These are phyloP conservation scores for Eucera pruinosa DNA, from an alignment of 2,888 invertebrate species.

Conservation along the genomic window DNA sequence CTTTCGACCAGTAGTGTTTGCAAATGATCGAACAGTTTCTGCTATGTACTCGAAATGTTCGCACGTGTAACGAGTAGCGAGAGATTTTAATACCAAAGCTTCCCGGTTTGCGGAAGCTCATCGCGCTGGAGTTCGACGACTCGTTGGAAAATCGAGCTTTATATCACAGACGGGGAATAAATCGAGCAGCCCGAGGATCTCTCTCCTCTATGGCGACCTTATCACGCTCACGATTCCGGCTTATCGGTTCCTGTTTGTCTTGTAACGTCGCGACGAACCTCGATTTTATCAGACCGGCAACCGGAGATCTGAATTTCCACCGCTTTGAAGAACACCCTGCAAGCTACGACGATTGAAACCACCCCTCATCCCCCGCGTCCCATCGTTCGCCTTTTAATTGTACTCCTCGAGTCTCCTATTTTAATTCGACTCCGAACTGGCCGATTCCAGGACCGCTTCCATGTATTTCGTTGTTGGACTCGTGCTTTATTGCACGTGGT, in stretches of 20 bases:
- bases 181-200: slow-evolving; percentile 56
- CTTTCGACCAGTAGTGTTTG: too few species aligned
- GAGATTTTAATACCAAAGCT: slow-evolving; percentile 13
- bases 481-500: background rate
- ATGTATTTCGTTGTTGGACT: background rate
- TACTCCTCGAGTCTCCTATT: background rate
- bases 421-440: background rate
- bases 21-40: background rate
- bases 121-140: slow-evolving; percentile 39
- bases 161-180: slow-evolving; percentile 60
- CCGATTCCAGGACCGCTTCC: background rate
- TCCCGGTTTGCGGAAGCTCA: background rate
- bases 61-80: background rate
- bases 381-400: slow-evolving; percentile 2
- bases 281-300: slow-evolving; percentile 9
- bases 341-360: background rate
- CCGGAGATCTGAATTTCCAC: slow-evolving; percentile 16
- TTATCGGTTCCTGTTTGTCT: slow-evolving; percentile 62
- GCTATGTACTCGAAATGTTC: too few species aligned
- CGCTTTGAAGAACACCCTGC: background rate
- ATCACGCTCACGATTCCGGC: slow-evolving; percentile 51
- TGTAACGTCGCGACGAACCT: slow-evolving; percentile 35
- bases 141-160: slow-evolving; percentile 52
- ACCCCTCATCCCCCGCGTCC: background rate
- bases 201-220: slow-evolving; percentile 42